phyloP scores from a whole-genome alignment of 2,888 invertebrate genomes.

The Rhopalosiphum nymphaeae region DNA sequence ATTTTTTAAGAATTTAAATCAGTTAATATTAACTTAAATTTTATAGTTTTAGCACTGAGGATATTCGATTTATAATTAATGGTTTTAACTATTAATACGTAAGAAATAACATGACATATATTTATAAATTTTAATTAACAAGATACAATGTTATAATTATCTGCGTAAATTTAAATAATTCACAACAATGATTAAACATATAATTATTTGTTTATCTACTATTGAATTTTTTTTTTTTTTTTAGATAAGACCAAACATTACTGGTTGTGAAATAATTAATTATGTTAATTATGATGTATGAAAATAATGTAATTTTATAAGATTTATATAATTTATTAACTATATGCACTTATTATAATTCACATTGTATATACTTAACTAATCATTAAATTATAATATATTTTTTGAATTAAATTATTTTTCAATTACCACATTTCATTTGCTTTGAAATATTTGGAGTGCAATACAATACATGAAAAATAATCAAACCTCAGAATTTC shows the following conservation, averaged over 20 bases:
- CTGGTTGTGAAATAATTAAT: neutral
- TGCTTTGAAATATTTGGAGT: conserved; percentile 21
- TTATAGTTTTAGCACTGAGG: neutral
- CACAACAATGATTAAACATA: neutral
- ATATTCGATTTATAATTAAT: too few species aligned
- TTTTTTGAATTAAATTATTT: neutral
- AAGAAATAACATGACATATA: neutral
- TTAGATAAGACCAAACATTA: neutral
- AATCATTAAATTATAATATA: neutral
- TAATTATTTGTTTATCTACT: too few species aligned
- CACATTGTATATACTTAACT: too few species aligned
- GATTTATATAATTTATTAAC: neutral
- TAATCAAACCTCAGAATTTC: neutral
- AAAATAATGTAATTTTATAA: neutral
- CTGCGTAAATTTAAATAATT: neutral
- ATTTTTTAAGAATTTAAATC: neutral
- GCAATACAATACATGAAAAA: neutral
- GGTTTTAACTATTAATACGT: neutral
- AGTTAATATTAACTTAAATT: neutral
- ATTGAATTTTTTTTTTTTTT: neutral
- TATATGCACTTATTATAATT: neutral
- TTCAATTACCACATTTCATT: neutral
- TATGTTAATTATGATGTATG: neutral
- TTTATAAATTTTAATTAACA: neutral
- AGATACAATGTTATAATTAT: neutral